Conservation (phyloP, 2,797 vertebrate species). For the Steatocranus sp. region DNA sequence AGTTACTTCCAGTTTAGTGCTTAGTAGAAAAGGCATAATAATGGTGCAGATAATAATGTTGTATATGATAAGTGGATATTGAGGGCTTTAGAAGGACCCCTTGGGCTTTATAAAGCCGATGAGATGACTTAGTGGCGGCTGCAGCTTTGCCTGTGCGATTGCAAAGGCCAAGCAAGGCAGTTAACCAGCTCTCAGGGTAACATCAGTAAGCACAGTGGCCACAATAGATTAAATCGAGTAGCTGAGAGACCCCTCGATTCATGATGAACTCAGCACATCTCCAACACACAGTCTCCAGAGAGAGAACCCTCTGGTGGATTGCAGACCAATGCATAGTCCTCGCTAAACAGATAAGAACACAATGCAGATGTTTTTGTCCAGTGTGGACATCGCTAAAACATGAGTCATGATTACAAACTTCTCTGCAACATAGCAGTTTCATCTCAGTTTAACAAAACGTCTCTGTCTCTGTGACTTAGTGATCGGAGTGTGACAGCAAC, state of each 20-base stretch:
- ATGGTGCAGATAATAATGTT: constrained; percentile 33
- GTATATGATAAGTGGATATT: constrained; percentile 37
- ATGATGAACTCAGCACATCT: neutral
- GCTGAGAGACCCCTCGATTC: neutral
- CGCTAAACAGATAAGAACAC: neutral
- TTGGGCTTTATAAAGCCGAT: constrained; percentile 5
- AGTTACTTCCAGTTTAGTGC: constrained; percentile 13
- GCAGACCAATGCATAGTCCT: neutral
- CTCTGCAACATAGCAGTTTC: neutral
- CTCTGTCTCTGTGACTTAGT: neutral
- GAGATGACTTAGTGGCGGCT: constrained; percentile 10
- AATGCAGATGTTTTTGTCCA: neutral
- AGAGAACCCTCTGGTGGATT: neutral
- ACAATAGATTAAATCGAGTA: constrained; percentile 9
- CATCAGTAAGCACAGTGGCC: constrained; percentile 22
- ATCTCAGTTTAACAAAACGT: neutral
- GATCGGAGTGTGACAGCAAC: neutral
- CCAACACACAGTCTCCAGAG: neutral
- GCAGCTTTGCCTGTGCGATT: constrained; percentile 8
- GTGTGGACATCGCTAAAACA: neutral
- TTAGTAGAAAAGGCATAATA: constrained; percentile 21
- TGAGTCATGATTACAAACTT: neutral
- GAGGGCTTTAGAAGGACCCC: constrained; percentile 17
- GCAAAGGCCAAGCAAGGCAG: constrained; percentile 2
- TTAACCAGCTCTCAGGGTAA: constrained; percentile 56